These are phyloP conservation scores for Chelmon rostratus DNA, from an alignment of 2,797 vertebrate species.

Conservation along the genomic window DNA sequence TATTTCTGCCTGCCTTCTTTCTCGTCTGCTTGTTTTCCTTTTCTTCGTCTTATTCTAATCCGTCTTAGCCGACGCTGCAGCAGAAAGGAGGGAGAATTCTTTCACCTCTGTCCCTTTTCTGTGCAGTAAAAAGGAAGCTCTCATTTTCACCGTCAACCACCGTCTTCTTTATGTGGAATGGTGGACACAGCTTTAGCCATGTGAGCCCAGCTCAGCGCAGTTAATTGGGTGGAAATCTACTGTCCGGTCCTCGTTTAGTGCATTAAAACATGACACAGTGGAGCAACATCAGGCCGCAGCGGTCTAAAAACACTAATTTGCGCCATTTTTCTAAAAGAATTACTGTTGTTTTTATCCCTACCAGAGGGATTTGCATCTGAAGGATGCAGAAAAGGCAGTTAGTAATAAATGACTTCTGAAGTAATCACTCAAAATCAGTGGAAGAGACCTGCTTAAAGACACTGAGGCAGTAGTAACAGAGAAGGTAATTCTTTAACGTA, in stretches of 20 bases:
- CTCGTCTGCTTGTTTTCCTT: constrained; percentile 15
- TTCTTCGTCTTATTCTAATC: constrained; percentile 8
- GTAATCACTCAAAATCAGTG: not conserved
- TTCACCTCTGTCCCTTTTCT: not conserved
- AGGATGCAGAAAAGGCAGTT: not conserved
- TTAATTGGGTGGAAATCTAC: constrained; percentile 19
- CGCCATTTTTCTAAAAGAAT: not conserved
- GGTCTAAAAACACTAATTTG: not conserved
- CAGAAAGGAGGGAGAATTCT: not conserved
- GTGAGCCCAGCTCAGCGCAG: not conserved
- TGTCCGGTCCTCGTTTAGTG: not conserved
- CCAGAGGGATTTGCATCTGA: not conserved
- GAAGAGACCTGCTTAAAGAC: not conserved
- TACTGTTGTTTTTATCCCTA: not conserved
- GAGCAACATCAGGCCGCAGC: not conserved
- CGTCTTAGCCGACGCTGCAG: constrained; percentile 7
- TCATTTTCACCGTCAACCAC: not conserved
- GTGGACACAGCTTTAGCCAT: not conserved
- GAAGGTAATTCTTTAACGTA: not conserved
- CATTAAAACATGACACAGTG: not conserved
- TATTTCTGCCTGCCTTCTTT: constrained; percentile 42
- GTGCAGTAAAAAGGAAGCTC: not conserved
- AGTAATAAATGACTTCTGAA: not conserved
- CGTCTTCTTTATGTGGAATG: not conserved
- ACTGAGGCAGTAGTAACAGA: not conserved